Evolutionary conservation across 1,140 invertebrate genomes (phyloP), one percentile per base, ranked within the genome.

Genomic region (Manduca sexta): DNA sequence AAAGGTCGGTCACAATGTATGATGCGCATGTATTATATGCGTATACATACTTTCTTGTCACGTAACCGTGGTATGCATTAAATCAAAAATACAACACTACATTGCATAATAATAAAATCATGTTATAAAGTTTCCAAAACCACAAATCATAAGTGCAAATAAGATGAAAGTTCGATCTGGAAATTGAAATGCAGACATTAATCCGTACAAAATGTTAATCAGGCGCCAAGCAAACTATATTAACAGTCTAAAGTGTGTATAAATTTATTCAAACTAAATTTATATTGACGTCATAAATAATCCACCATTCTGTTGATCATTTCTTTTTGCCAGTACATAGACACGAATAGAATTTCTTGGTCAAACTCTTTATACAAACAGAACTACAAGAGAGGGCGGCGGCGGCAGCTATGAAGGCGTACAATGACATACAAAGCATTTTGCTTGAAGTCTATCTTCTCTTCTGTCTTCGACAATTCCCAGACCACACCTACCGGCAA

Each of bases 401-500:
- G 4, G 62, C 61, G 14, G 59, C 51, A 4, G 45, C 45, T 16
- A 76, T 41, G 35, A 71, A 66, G 0, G 58, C 43, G 43, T 37
- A 67, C 7, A 71, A 1, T 1, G 60, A 61, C 45, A 73, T 62
- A 35, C 67, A 75, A 49, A 75, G 55, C 64, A 75, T 67, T 49
- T 18, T 58, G 33, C 14, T 3, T 35, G 29, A 12, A 13, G n/a
- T 38, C 51, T 49, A 29, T 45, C 48, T 15, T 35, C 35, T 55
- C 56, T 59, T 51, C 60, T 53, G 59, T 38, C 45, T 44, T 53
- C 37, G 38, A 34, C 30, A 54, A n/a, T n/a, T n/a, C n/a, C 44
- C 52, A 43, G 53, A 21, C 55, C 52, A 59, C 52, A 56, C 47
- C 71, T 59, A 70, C 55, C 15, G 48, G 61, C 57, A 69, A 60